Evolutionary conservation across 1,140 invertebrate genomes (phyloP), one percentile per base, ranked within the genome.

Genomic region (Ips nitidus): DNA sequence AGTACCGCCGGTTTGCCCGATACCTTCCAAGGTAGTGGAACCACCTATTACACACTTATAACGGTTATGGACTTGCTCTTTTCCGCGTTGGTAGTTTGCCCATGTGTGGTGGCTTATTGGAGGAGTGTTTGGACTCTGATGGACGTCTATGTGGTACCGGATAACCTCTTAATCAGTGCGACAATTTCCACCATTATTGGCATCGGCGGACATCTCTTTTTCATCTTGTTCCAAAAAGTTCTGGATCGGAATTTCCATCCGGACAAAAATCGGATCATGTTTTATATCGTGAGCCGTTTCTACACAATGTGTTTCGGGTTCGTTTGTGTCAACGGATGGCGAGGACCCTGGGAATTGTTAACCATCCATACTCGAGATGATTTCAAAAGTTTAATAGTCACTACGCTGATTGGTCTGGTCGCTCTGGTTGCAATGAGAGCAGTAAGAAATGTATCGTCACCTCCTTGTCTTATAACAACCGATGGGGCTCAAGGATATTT

Each of bases 101-200:
- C 92, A 4, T 86, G 89, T 5, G 91, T 94, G 1, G 91, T 95
- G 4, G 86, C 87, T 55, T 94, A 94, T 77, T 95, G 93, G 93
- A 84, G 93, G 41, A 91, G 91, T 59, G 91, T 91, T 41, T 95
- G 92, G 92, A 85, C 87, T 52, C 84, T 95, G 22, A 89, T 92
- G 84, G 90, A 89, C 69, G 76, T 87, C 41, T 89, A 90, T 78
- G 82, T 93, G 38, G 86, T 87, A 56, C 89, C 90, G 1, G 79
- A 83, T 0, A 77, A 87, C 41, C 76, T 80, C 6, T 78, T 86
- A 0, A 69, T 84, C 2, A 92, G 90, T 74, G 85, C 86, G 5
- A 78, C 86, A 7, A 81, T 85, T n/a, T 92, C 91, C 56, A 82
- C 90, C 2, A 72, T 80, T 0, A 86, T 93, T 69, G 92, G 92